Evolutionary conservation across 2,797 vertebrate genomes (phyloP).

Genomic region (Etheostoma perlongum): DNA sequence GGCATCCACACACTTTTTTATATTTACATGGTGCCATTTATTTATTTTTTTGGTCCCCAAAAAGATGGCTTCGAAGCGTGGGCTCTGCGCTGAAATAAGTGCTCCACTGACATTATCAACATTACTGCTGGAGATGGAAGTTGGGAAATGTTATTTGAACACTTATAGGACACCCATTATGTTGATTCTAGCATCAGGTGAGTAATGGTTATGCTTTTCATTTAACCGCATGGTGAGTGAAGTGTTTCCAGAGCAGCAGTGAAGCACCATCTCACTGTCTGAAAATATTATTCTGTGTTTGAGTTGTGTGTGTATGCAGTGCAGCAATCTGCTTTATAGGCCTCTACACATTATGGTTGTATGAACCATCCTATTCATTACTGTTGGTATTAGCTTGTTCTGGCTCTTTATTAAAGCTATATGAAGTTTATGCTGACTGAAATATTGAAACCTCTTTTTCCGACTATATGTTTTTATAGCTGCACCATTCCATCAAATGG

Average conservation of each 20-base stretch:
- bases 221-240: conserved; percentile 34
- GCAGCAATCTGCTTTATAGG: neutral
- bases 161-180: conserved; percentile 36
- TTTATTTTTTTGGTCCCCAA: conserved; percentile 34
- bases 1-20: conserved; percentile 62
- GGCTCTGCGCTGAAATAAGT: conserved; percentile 22
- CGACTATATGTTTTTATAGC: neutral
- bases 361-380: neutral
- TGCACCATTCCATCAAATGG: neutral
- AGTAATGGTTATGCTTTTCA: conserved; percentile 54
- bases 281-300: conserved; percentile 24
- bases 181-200: conserved; percentile 51
- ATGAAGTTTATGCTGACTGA: neutral
- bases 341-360: neutral
- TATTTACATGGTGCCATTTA: conserved; percentile 61
- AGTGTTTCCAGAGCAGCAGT: conserved; percentile 33
- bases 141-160: conserved; percentile 49
- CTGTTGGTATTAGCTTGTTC: neutral
- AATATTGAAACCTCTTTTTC: conserved; percentile 4
- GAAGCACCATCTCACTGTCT: conserved; percentile 13
- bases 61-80: conserved; percentile 56
- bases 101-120: conserved; percentile 63
- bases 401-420: neutral
- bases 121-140: conserved; percentile 46
- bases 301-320: neutral